Percentiles rank a stretch among this genome's conserved stretches.
These are phyloP conservation scores for Rostratula benghalensis DNA, from an alignment of 2,113 vertebrate genomes.

Conservation along the genomic window DNA sequence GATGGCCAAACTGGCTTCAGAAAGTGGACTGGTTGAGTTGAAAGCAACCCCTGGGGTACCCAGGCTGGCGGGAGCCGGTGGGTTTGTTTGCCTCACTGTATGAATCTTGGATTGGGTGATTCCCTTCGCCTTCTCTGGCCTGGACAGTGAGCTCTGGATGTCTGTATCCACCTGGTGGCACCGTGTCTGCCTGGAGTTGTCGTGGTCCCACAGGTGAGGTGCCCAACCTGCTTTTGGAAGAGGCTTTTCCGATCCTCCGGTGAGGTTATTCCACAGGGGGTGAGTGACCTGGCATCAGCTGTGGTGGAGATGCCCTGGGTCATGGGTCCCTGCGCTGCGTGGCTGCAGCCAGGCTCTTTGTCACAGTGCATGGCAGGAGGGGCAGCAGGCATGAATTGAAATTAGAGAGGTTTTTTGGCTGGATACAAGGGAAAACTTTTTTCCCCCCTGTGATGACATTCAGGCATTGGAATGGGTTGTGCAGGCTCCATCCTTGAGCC, in stretches of 20 bases:
- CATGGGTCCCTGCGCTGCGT: neutral
- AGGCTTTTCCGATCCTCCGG: neutral
- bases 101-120: neutral
- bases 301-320: neutral
- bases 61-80: neutral
- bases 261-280: accelerated
- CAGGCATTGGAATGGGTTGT: neutral
- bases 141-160: neutral
- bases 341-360: neutral
- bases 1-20: neutral
- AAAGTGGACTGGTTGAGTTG: neutral
- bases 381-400: neutral
- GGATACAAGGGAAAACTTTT: neutral
- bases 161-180: neutral
- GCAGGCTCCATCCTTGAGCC: neutral
- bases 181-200: neutral
- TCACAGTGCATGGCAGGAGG: neutral
- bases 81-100: neutral
- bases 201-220: neutral
- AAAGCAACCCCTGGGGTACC: neutral
- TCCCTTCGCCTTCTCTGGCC: neutral
- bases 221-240: neutral
- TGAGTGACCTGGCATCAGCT: accelerated
- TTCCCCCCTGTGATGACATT: neutral
- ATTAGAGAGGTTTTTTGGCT: neutral